phyloP scores from a whole-genome alignment of 1,140 invertebrate species.

The Hesperophylax magnus region DNA sequence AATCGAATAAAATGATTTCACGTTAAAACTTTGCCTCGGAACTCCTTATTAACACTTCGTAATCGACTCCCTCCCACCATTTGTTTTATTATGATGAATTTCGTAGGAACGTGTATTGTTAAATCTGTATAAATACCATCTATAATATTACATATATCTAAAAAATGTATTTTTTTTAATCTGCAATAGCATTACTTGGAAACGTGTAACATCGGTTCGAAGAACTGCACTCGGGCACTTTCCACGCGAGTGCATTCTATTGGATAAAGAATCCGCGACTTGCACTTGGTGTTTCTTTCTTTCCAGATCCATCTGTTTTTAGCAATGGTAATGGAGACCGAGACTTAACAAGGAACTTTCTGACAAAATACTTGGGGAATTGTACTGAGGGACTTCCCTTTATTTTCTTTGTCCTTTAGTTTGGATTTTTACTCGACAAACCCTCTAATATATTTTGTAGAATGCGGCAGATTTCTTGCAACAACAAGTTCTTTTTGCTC shows the following conservation, averaged over 20 bases:
- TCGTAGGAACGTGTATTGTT: too few relatives aligned
- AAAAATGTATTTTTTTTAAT: too few relatives aligned
- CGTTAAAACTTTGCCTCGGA: too few relatives aligned
- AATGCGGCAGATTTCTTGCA: slow-evolving; percentile 1
- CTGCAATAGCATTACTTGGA: too few relatives aligned
- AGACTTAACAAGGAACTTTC: slow-evolving; percentile 34
- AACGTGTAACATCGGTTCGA: too few relatives aligned
- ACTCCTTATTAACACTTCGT: too few relatives aligned
- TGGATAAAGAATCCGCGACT: slow-evolving; percentile 45
- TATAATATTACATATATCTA: too few relatives aligned
- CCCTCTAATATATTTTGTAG: background rate
- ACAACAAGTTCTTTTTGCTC: too few relatives aligned
- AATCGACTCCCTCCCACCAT: too few relatives aligned
- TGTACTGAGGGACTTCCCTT: background rate
- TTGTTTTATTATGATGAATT: too few relatives aligned
- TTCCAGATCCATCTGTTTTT: slow-evolving; percentile 44
- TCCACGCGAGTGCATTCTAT: slow-evolving; percentile 41
- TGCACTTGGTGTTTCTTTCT: slow-evolving; percentile 20
- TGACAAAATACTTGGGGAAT: slow-evolving; percentile 40
- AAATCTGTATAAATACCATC: too few relatives aligned
- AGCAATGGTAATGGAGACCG: slow-evolving; percentile 45
- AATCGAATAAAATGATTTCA: too few relatives aligned
- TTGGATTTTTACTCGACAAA: background rate
- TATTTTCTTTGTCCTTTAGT: slow-evolving; percentile 1
- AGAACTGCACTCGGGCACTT: background rate